Evolutionary conservation across 2,888 invertebrate species (phyloP), one percentile per base, ranked within the genome.

Genomic region (Folsomia candida): DNA sequence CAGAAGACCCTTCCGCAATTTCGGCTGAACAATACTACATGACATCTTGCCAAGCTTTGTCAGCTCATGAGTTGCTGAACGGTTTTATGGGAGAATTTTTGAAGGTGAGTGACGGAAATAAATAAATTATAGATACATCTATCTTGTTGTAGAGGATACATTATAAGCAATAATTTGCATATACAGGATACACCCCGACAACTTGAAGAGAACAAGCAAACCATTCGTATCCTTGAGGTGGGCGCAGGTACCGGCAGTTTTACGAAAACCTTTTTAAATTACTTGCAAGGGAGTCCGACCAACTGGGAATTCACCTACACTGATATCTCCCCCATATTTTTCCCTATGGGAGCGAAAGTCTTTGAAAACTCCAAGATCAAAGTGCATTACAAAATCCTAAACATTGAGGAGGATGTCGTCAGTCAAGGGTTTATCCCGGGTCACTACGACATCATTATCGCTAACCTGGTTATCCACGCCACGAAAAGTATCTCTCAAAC

Each of bases 401-500:
- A 74, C 28, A 51, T 71, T 2, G 74, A 74, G 26, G 58, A 67
- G 0, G 74, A 74, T 11, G 64, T 71, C 1, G 64, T 67, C 26
- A 6, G 22, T 11, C 74, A 74, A 59, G 74, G 74, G 18, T 74
- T 71, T 51, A 24, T 66, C 24, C 71, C 71, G 1, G 47, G 29
- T 4, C 54, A 71, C 18, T 74, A 66, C 27, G 74, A 74, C 29
- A 29, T 74, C 1, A 61, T 74, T 2, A 58, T 74, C 3, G 71
- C 67, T 4, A 69, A 68, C 0, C 67, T 69, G 57, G 74, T 74
- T 11, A 26, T 74, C 4, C 74, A 74, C 24, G 74, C 71, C 24
- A 71, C 74, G 0, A 69, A 74, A 28, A 61, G 24, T 22, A 25
- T 74, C 0, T 11, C 63, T 0, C 60, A 63, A 9, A 69, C 69